These are phyloP conservation scores for Protosalanx chinensis DNA, from an alignment of 2,797 vertebrate genomes.

Conservation along the genomic window DNA sequence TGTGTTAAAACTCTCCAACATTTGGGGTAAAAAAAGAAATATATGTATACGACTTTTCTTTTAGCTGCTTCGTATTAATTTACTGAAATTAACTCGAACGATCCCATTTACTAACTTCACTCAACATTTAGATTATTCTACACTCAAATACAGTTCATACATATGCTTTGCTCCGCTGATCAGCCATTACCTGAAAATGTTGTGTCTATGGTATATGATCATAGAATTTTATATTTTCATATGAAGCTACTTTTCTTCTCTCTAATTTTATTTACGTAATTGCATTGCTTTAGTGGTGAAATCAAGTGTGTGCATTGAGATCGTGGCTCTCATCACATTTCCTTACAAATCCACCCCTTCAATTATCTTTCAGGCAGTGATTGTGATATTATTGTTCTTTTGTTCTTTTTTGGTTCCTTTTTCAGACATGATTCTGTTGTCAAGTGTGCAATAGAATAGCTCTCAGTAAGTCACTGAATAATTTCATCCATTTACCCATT, in stretches of 20 bases:
- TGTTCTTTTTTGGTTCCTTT: conserved; percentile 24
- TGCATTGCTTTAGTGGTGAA: conserved; percentile 73
- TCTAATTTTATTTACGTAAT: conserved; percentile 78
- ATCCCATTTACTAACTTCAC: conserved; percentile 51
- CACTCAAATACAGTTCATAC: conserved; percentile 71
- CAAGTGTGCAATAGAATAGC: conserved; percentile 81
- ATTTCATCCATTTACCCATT: conserved; percentile 77
- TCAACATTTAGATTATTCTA: conserved; percentile 22
- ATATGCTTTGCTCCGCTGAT: conserved; percentile 86
- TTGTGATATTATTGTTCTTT: conserved; percentile 74
- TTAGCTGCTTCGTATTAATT: conserved; percentile 56
- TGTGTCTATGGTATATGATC: conserved; percentile 90
- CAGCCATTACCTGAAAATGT: conserved; percentile 80
- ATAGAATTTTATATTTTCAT: conserved; percentile 94
- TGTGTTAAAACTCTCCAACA: conserved; percentile 83
- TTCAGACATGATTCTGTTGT: conserved; percentile 68
- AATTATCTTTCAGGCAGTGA: conserved; percentile 82
- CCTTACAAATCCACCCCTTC: conserved; percentile 63
- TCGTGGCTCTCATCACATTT: conserved; percentile 77
- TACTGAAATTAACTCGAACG: conserved; percentile 50
- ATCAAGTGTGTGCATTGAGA: conserved; percentile 72
- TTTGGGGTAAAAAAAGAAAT: conserved; percentile 75
- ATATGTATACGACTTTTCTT: conserved; percentile 67
- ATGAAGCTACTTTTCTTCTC: conserved; percentile 83
- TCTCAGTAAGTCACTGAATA: conserved; percentile 76